Evolutionary conservation across 1,140 invertebrate genomes (phyloP).

Genomic region (Drosophila ohnishii): DNA sequence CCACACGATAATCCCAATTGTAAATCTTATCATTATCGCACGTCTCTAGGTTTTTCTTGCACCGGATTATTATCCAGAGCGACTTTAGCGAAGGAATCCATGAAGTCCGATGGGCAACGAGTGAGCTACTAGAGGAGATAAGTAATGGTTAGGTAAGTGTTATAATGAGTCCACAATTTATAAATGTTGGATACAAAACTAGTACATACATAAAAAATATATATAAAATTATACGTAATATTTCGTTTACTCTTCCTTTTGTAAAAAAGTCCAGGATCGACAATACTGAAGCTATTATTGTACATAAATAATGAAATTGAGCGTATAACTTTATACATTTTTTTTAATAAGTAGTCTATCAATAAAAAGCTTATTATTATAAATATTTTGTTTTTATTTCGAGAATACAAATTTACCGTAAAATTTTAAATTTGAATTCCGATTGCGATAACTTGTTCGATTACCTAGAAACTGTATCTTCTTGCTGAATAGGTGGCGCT

Average conservation of each 20-base stretch:
- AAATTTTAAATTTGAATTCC: neutral
- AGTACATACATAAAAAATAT: no score
- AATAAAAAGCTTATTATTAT: no score
- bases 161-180: neutral
- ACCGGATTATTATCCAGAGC: neutral
- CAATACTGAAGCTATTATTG: no score
- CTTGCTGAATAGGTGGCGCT: conserved; percentile 1
- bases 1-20: conserved; percentile 35
- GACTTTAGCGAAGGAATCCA: neutral
- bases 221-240: no score
- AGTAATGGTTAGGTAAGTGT: neutral
- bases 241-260: no score
- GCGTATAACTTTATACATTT: no score
- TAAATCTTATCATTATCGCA: conserved; percentile 47
- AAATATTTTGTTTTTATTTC: no score
- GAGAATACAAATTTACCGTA: neutral
- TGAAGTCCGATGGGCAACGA: neutral
- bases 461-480: neutral
- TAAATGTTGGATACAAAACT: neutral
- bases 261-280: no score
- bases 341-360: no score
- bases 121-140: neutral
- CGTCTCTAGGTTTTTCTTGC: conserved; percentile 2
- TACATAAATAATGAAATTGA: no score
- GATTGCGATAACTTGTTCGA: neutral